These are phyloP conservation scores for Anolis sagrei DNA, from an alignment of 2,113 vertebrate genomes.

Conservation along the genomic window DNA sequence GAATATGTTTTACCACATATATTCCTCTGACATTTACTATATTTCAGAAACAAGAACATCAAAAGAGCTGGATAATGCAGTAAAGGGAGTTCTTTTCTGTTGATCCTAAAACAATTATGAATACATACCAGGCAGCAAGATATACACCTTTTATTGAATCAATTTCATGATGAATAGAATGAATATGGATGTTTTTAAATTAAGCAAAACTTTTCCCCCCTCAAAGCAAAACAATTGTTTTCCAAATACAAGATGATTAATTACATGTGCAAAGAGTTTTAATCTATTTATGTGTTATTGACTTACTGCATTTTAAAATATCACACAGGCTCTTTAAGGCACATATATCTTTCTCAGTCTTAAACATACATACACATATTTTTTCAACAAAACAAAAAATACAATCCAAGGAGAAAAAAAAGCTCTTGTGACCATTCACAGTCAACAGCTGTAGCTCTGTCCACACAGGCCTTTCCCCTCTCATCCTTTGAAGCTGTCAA, in stretches of 20 bases:
- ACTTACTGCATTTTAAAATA: neutral
- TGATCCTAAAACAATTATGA: neutral
- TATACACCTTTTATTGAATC: neutral
- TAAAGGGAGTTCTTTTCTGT: neutral
- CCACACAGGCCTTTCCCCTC: no score
- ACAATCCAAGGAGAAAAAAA: no score
- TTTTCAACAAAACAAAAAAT: no score
- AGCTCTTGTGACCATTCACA: no score
- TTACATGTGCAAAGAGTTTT: neutral
- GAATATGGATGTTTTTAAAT: constrained; percentile 5
- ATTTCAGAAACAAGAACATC: constrained; percentile 13
- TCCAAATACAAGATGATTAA: neutral
- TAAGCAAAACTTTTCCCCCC: neutral
- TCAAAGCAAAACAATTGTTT: neutral
- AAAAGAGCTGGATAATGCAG: neutral
- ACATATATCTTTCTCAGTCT: neutral
- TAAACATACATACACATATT: no score
- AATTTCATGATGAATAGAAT: neutral
- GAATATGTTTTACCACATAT: neutral
- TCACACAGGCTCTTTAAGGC: neutral
- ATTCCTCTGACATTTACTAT: neutral
- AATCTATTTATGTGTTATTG: neutral
- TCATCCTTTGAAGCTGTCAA: no score
- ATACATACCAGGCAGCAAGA: neutral
- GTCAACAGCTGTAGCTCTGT: no score